Base-by-base conservation (phyloP, 2,113 vertebrate genomes). In the Todiramphus chloris region DNA sequence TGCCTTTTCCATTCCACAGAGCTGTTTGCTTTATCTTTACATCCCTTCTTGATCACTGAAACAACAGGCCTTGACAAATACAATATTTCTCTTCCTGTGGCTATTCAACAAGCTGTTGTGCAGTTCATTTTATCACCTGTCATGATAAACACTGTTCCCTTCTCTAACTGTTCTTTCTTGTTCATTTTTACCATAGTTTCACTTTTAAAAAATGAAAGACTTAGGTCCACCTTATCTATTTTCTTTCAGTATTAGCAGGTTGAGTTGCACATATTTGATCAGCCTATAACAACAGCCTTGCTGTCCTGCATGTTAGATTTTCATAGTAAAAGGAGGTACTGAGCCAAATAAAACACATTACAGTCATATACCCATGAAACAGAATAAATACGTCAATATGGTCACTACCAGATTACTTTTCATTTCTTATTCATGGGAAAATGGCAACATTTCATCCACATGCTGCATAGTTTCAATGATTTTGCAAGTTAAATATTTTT, bases 401-500 rank as follows among this genome's bases (percentile, higher is more conserved):
- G 19, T 18, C 10, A 24, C 3, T 27, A 39, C 15, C 48, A 81
- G 17, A 35, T 6, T 16, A 64, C 75, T 89, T 72, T 94, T 68
- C 13, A 39, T 6, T 73, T 75, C 10, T 25, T 80, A 33, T 28
- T 83, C 11, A 16, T 37, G 33, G 6, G 3, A 11, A 27, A 31
- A 15, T 23, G 14, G 3, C 5, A 37, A 21, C 2, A 90, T 72
- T 90, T 76, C 15, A 24, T 60, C 60, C 81, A 44, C 12, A 21
- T 53, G 13, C 10, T 80, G 19, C 27, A 75, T 28, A 39, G 18
- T 23, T 92, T 70, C 23, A 89, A 69, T 67, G 27, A 50, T 82
- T 88, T 90, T 63, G 9, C 43, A 81, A 63, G 50, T 91, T 90
- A 83, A 89, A 63, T 86, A 86, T 39, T 89, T 87, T 88, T 79